Base-by-base conservation (phyloP, 92 coral and sea anemone species). In the Virgularia gustaviana region DNA sequence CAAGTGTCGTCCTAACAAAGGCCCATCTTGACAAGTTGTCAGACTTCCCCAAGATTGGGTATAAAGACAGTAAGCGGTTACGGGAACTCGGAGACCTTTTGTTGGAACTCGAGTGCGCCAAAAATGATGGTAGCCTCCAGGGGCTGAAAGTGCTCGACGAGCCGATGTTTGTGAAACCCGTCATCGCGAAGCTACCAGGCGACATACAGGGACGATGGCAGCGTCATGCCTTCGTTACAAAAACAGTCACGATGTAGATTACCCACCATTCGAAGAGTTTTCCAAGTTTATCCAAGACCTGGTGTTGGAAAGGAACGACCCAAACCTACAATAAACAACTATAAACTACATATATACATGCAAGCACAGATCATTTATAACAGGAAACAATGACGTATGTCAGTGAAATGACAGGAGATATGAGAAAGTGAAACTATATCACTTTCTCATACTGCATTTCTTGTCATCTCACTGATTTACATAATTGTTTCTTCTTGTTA, bases 11-110 rank as follows among this genome's bases (percentile, higher is more conserved):
- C 2, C 41, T 81, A 10, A 81, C 81, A 53, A 51, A 77, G 51
- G 90, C 58, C 3, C 84, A 85, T 49, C 63, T 85, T 15, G 65
- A 54, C 13, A 81, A 81, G n/a, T 47, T 81, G 2, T 58, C 8
- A 6, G 28, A 45, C 10, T 81, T 81, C 57, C 61, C 89, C 9
- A 57, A 55, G 52, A 55, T 85, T 16, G 67, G 13, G 51, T 22
- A 22, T 43, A 43, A 57, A 12, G 60, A 53, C 31, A 32, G 13
- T 36, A 25, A 20, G 68, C 16, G 23, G 28, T 23, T 53, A 6
- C 27, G 28, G 23, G 60, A 53, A 25, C 60, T 53, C 16, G 60
- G 60, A 18, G 60, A 53, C 27, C 28, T 53, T 12, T 25, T 53
- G 24, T 28, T 53, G 23, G 60, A 53, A 28, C 28, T 53, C 12